Evolutionary conservation across 2,113 vertebrate species (phyloP), one percentile per base, ranked within the genome.

Genomic region (Eulacestoma nigropectus): DNA sequence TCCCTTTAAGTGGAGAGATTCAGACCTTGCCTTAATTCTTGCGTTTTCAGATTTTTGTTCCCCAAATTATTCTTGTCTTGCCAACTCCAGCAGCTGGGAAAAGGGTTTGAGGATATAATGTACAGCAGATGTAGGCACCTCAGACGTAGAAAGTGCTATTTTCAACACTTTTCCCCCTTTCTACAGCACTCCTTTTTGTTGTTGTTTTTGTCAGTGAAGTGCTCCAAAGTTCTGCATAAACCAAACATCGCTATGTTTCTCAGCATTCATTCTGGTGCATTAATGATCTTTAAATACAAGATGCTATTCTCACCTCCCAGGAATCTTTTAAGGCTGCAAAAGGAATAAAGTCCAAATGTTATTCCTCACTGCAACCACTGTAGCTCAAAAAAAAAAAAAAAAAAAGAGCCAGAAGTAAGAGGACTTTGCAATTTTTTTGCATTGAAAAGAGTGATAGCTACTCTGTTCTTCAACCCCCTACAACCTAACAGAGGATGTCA

Each of bases 31-130:
- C 73, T 96, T 85, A 62, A 52, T 95, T 96, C 76, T 94, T 59
- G 69, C 5, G 6, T 80, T 85, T 92, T 92, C 32, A 33, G 69
- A 93, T 96, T 80, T 97, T 95, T 94, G 89, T 89, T 96, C 59
- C 56, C 29, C 22, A 39, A 65, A 83, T 90, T 95, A 42, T 90
- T 96, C 89, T n/a, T 77, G 29, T 76, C n/a, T 49, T 87, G 39
- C 37, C 2, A 5, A 16, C 22, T 65, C 53, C 55, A 80, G 63
- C 17, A 46, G 32, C 63, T 65, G 18, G 20, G 22, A 53, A 14
- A 9, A 63, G 16, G 50, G 26, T 42, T 83, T 69, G 37, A 63
- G 39, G 35, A 90, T 27, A 18, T 8, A 27, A 44, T 56, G 46
- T 41, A 56, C 14, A 57, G 62, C 33, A 75, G 56, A 19, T 59